phyloP scores from a whole-genome alignment of 1,140 invertebrate genomes.

The Drosophila ficusphila region DNA sequence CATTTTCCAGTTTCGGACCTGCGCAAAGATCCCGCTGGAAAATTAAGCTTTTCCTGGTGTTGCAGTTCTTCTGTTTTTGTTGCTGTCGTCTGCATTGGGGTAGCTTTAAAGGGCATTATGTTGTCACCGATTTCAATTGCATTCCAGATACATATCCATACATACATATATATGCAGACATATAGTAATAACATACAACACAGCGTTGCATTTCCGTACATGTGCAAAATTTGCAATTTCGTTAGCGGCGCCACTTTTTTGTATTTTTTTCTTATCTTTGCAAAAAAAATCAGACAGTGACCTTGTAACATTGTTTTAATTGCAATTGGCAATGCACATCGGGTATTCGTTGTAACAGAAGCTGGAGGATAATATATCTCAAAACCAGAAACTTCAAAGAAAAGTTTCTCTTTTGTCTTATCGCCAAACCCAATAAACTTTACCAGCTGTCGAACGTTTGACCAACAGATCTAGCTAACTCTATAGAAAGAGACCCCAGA shows the following conservation, averaged over 20 bases:
- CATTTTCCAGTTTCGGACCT: constrained; percentile 73
- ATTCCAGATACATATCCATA: constrained; percentile 56
- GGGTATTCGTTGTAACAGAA: not conserved
- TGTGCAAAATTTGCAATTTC: constrained; percentile 76
- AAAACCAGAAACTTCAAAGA: not conserved
- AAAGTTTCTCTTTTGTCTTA: not conserved
- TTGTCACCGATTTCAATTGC: constrained; percentile 76
- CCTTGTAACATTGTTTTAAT: constrained; percentile 78
- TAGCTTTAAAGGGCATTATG: constrained; percentile 69
- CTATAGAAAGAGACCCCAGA: constrained; percentile 10
- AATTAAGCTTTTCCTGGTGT: constrained; percentile 22
- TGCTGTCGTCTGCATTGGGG: constrained; percentile 54
- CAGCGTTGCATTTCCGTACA: constrained; percentile 39
- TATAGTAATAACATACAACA: constrained; percentile 3
- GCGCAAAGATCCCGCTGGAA: constrained; percentile 65
- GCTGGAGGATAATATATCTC: not conserved
- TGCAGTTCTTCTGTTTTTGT: constrained; percentile 15
- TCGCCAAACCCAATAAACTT: constrained; percentile 8
- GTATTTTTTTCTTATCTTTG: constrained; percentile 52
- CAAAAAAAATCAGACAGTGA: constrained; percentile 66
- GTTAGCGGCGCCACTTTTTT: constrained; percentile 62
- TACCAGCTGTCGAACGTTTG: constrained; percentile 31
- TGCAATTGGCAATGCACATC: constrained; percentile 55
- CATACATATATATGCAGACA: constrained; percentile 33
- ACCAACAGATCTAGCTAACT: constrained; percentile 21